Percentiles rank a stretch among this genome's conserved stretches.
These are phyloP conservation scores for Perizoma flavofasciatum DNA, from an alignment of 2,888 invertebrate species.

Conservation along the genomic window DNA sequence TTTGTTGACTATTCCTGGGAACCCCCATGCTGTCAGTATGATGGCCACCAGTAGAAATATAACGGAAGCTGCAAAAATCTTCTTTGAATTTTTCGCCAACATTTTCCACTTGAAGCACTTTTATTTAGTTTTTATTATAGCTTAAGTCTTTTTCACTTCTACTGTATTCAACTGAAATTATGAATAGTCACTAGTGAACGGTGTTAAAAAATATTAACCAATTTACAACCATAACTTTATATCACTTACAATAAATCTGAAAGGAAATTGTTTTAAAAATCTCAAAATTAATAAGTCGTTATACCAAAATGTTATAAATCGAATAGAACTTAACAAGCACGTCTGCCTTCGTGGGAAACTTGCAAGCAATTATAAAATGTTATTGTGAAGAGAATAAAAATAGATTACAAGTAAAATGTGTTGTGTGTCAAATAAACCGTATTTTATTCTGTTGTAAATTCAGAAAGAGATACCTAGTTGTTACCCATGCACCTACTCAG, in stretches of 20 bases:
- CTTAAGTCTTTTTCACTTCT: not conserved
- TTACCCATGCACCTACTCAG: no score
- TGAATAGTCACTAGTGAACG: no score
- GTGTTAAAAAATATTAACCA: no score
- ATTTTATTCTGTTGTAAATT: no score
- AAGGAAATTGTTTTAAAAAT: no score
- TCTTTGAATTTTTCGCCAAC: conserved; percentile 65
- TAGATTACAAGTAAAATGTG: no score
- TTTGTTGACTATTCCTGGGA: conserved; percentile 71
- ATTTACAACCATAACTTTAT: no score
- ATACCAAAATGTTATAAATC: conserved; percentile 14
- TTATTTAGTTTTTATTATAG: not conserved
- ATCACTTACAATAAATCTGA: not conserved
- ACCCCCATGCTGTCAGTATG: conserved; percentile 75
- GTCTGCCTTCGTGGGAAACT: conserved; percentile 38
- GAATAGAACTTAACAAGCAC: conserved; percentile 15
- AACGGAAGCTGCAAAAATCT: conserved; percentile 62
- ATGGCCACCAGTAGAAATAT: conserved; percentile 66
- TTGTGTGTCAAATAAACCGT: no score
- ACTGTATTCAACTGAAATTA: no score
- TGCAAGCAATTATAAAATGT: conserved; percentile 31
- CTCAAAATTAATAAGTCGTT: no score
- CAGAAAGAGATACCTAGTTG: no score
- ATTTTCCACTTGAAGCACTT: conserved; percentile 45
- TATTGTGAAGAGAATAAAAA: not conserved